Percentiles rank a stretch among this genome's conserved stretches.
phyloP scores from a whole-genome alignment of 2,113 vertebrate genomes.

The Engraulis encrasicolus region DNA sequence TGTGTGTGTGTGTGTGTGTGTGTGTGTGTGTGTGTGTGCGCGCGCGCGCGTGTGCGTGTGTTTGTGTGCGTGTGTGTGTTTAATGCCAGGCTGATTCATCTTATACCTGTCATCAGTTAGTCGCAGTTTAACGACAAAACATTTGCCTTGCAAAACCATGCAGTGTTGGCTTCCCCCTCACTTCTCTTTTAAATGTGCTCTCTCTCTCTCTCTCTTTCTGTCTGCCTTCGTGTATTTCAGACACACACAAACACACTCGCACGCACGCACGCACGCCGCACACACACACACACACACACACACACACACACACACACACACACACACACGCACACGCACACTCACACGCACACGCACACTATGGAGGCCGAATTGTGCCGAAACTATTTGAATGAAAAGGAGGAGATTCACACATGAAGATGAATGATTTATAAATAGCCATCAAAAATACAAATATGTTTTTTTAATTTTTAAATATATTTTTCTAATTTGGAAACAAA shows the following conservation, averaged over 20 bases:
- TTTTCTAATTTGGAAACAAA: no score
- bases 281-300: no score
- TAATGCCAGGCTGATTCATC: neutral
- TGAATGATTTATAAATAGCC: no score
- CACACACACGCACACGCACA: neutral
- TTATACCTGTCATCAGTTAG: neutral
- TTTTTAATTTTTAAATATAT: no score
- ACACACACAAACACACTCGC: neutral
- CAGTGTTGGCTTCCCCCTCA: constrained; percentile 6
- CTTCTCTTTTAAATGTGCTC: neutral
- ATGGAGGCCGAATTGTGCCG: no score
- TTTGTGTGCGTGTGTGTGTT: neutral
- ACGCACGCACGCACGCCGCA: no score
- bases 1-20: neutral
- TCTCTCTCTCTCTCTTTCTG: constrained; percentile 6
- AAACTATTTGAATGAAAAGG: no score
- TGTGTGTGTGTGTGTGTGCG: neutral
- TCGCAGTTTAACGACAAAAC: neutral
- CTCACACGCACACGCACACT: neutral
- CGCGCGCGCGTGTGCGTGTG: neutral
- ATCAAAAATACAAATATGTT: no score
- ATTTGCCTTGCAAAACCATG: neutral
- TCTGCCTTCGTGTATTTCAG: constrained; percentile 30
- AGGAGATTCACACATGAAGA: no score
- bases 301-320: no score